Base-by-base conservation (phyloP, 2,113 vertebrate genomes). In the Alligator mississippiensis region DNA sequence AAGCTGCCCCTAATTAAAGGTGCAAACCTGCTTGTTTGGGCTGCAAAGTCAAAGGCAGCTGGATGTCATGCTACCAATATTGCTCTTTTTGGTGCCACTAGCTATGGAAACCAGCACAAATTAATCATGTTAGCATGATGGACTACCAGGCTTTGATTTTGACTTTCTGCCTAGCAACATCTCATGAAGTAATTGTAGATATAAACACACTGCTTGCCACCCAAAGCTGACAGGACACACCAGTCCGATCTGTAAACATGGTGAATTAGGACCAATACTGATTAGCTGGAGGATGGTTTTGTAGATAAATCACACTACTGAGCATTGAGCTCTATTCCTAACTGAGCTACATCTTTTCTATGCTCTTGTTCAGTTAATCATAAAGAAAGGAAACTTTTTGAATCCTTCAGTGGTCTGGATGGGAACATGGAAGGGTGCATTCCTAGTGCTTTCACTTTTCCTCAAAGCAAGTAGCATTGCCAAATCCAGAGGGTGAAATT, bases 181-280 rank as follows among this genome's bases (percentile, higher is more conserved):
- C 15, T 95, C 72, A 92, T 93, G 70, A 89, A 83, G 18, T 60
- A 85, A 93, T 74, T 92, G 34, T 11, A 83, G 30, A 86, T 93
- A 89, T 84, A 94, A 90, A 87, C 81, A 91, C 14, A 77, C 63
- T 74, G 3, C 22, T 93, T 93, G n/a, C 27, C 57, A 94, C 47
- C 28, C 72, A 91, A 90, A 90, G 88, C 38, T 92, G 25, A 92
- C 77, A 81, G 7, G 79, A 90, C 90, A 68, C 11, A 55, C 9
- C 79, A 80, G n/a, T 68, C 28, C 80, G 15, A 34, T 5, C 78
- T 28, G 9, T 5, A 83, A 79, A 92, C 72, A 2, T 47, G 70
- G 55, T 81, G 16, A 83, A 61, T 3, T 60, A 11, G 4, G 5
- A 77, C 11, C 47, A 57, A 18, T 18, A 38, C 3, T 74, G 77